Evolutionary conservation across 2,888 invertebrate species (phyloP).

Genomic region (Lithodes maja): DNA sequence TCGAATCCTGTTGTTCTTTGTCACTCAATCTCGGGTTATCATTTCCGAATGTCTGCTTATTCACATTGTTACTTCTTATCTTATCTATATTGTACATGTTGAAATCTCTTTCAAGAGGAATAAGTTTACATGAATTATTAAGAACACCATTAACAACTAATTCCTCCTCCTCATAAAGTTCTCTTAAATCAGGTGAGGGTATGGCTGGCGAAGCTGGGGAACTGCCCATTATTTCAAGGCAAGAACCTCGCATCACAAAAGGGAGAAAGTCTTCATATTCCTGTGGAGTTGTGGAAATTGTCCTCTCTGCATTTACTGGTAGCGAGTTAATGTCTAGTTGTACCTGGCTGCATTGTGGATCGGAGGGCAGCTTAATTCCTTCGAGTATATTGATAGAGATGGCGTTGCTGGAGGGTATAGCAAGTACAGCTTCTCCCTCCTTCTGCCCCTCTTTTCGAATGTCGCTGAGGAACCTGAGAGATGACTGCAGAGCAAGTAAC

Average conservation of each 20-base stretch:
- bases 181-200: neutral
- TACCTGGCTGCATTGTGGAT: neutral
- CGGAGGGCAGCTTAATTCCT: neutral
- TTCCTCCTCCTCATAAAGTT: neutral
- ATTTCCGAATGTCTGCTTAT: neutral
- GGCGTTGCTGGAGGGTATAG: neutral
- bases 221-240: neutral
- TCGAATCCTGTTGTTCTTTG: constrained; percentile 5
- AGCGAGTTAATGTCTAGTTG: neutral
- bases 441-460: constrained; percentile 45
- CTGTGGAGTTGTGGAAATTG: neutral
- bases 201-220: neutral
- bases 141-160: neutral
- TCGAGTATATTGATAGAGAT: neutral
- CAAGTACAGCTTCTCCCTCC: neutral
- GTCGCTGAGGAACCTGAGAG: constrained; percentile 51
- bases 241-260: neutral
- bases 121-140: neutral
- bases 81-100: neutral
- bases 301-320: neutral
- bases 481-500: constrained; percentile 48
- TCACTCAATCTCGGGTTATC: neutral
- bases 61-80: neutral
- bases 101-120: neutral
- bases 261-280: too few relatives aligned